These are phyloP conservation scores for Fragum sueziense DNA, from an alignment of 2,888 invertebrate species.

Conservation along the genomic window DNA sequence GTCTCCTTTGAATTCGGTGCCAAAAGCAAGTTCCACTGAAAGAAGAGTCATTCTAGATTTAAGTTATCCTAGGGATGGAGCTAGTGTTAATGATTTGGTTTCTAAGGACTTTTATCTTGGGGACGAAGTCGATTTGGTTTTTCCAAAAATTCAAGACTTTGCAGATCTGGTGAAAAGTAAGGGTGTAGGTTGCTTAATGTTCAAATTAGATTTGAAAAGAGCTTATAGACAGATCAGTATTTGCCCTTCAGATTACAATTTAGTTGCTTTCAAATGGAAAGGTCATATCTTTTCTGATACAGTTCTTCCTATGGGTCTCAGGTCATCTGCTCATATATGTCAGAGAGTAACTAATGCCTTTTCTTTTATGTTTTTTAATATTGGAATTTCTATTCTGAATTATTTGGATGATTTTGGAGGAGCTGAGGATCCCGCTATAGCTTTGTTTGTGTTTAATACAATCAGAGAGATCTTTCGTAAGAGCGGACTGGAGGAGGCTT, in stretches of 20 bases:
- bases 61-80: not conserved
- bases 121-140: not conserved
- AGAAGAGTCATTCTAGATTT: constrained; percentile 1
- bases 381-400: not conserved
- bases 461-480: not conserved
- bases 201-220: not conserved
- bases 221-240: too few relatives aligned
- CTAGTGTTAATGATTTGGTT: not conserved
- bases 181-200: not conserved
- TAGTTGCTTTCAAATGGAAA: too few relatives aligned
- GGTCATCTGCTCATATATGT: not conserved
- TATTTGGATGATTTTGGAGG: constrained; percentile 7
- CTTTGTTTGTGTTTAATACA: not conserved
- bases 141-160: not conserved
- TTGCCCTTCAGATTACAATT: too few relatives aligned
- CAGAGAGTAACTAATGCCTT: too few relatives aligned
- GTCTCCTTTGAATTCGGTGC: not conserved
- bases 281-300: constrained; percentile 1
- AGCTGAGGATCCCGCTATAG: not conserved
- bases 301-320: not conserved
- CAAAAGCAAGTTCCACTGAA: not conserved
- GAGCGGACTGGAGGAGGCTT: not conserved
- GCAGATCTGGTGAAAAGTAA: not conserved
- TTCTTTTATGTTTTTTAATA: not conserved
- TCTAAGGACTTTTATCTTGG: not conserved